phyloP scores from a whole-genome alignment of 1,140 invertebrate species.

The Hormaphis cornu region DNA sequence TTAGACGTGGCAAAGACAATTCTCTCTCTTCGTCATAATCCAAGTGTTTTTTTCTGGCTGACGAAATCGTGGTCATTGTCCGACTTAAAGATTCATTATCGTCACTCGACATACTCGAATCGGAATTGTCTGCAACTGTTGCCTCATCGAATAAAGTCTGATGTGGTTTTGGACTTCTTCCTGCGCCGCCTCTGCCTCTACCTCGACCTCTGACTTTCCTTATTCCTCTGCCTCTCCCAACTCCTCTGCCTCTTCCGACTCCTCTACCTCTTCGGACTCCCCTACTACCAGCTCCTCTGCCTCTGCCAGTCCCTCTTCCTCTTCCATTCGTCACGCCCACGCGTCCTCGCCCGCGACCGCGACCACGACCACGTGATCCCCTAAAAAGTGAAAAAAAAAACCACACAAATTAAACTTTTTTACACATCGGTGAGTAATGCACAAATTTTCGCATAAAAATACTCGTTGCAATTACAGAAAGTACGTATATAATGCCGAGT shows the following conservation, averaged over 20 bases:
- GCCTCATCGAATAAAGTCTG: not conserved
- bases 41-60: not conserved
- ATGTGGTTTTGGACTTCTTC: not conserved
- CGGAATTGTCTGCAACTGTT: not conserved
- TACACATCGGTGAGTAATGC: too few species aligned
- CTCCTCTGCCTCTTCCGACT: not conserved
- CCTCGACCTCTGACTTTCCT: not conserved
- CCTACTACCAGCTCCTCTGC: too few species aligned
- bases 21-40: conserved; percentile 19
- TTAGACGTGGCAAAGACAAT: conserved; percentile 2
- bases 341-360: too few species aligned
- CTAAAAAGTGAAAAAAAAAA: too few species aligned
- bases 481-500: too few species aligned
- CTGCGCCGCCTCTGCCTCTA: too few species aligned
- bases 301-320: too few species aligned
- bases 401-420: too few species aligned
- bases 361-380: too few species aligned
- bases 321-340: too few species aligned
- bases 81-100: not conserved
- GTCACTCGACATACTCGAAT: not conserved
- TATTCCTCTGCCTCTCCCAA: not conserved
- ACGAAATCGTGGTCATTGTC: not conserved
- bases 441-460: too few species aligned
- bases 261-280: not conserved
- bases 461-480: too few species aligned